A percentile compares a stretch with the other conserved stretches of the same genome.
Evolutionary conservation across 2,113 vertebrate species (phyloP).

Genomic region (Ciconia maguari): DNA sequence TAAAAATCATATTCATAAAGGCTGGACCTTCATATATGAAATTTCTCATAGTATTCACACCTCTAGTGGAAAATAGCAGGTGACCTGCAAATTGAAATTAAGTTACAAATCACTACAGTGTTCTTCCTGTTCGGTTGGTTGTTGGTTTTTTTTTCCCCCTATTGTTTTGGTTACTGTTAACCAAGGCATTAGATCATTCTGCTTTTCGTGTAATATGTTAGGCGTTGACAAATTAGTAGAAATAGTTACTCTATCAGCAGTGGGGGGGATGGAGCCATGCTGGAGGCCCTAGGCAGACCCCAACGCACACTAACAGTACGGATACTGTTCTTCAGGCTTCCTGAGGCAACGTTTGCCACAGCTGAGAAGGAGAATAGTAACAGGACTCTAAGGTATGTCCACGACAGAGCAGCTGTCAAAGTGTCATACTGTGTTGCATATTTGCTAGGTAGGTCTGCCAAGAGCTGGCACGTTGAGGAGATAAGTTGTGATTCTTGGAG

Average conservation of each 20-base stretch:
- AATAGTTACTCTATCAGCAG: background rate
- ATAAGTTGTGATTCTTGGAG: background rate
- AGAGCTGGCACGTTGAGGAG: background rate
- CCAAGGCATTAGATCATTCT: background rate
- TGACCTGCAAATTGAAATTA: background rate
- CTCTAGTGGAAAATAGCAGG: background rate
- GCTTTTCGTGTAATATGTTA: background rate
- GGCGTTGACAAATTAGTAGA: background rate
- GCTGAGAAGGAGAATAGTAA: background rate
- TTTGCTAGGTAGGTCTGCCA: background rate
- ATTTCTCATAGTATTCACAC: background rate
- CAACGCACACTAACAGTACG: background rate
- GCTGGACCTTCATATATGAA: background rate
- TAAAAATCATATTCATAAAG: background rate
- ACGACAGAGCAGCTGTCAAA: background rate
- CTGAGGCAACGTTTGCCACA: background rate
- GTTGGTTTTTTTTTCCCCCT: too few species aligned
- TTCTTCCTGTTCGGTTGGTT: background rate
- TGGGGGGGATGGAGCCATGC: background rate
- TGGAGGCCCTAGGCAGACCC: background rate
- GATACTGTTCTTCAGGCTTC: background rate
- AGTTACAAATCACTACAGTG: background rate
- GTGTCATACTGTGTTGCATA: background rate
- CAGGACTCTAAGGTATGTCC: background rate
- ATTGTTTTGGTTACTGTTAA: background rate